A percentile compares a stretch with the other conserved stretches of the same genome.
These are phyloP conservation scores for Drosophila erecta DNA, from an alignment of 1,140 invertebrate species.

Conservation along the genomic window DNA sequence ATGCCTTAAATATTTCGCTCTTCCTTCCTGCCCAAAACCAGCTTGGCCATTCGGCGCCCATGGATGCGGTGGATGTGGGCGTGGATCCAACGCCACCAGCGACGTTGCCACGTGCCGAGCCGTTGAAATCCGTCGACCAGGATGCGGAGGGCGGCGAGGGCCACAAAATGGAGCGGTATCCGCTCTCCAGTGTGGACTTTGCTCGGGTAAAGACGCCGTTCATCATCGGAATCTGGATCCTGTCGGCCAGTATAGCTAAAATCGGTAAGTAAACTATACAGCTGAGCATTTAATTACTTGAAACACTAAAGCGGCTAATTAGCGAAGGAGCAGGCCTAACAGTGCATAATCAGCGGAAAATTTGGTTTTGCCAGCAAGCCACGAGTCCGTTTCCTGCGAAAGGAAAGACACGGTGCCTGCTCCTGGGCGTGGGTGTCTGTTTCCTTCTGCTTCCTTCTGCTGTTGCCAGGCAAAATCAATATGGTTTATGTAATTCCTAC, in stretches of 20 bases:
- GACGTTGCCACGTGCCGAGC: constrained; percentile 33
- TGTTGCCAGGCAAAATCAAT: constrained; percentile 70
- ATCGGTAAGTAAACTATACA: constrained; percentile 90
- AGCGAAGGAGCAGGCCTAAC: neutral
- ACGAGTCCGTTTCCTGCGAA: constrained; percentile 20
- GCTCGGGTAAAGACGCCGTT: constrained; percentile 95
- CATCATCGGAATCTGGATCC: constrained; percentile 97
- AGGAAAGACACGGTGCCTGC: constrained; percentile 7
- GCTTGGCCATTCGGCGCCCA: constrained; percentile 29
- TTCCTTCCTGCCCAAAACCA: constrained; percentile 25
- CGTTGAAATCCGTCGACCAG: constrained; percentile 21
- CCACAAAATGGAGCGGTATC: constrained; percentile 86
- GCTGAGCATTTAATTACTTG: neutral
- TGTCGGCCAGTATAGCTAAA: constrained; percentile 96
- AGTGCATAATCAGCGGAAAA: constrained; percentile 27
- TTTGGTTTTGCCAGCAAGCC: constrained; percentile 4
- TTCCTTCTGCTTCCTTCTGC: constrained; percentile 6
- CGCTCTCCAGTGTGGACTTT: constrained; percentile 93
- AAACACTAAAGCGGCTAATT: neutral
- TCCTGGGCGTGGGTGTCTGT: constrained; percentile 23
- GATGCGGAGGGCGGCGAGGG: constrained; percentile 12
- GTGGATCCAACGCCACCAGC: neutral
- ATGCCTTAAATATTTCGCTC: constrained; percentile 21
- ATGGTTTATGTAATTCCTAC: constrained; percentile 72
- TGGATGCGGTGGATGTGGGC: constrained; percentile 2